Conservation (phyloP, 2,888 invertebrate species). For the Mythimna ferrago region DNA sequence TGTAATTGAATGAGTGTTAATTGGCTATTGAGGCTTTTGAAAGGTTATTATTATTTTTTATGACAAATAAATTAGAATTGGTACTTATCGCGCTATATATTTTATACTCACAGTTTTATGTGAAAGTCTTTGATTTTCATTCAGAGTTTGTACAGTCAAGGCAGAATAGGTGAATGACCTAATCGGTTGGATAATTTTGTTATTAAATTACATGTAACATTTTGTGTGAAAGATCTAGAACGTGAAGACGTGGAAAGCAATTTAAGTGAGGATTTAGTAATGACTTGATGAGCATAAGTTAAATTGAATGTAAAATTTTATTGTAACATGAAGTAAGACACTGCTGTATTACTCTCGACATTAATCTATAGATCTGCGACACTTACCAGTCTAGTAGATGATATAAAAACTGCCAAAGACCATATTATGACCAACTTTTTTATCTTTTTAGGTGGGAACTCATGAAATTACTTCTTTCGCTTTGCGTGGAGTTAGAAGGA, state of each 20-base stretch:
- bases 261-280: not conserved
- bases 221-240: not conserved
- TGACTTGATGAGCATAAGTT: not conserved
- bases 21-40: conserved; percentile 27
- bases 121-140: not conserved
- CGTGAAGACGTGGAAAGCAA: not conserved
- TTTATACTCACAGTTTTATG: not conserved
- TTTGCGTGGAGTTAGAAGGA: too few species aligned
- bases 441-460: too few species aligned
- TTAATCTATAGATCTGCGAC: too few species aligned
- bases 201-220: not conserved
- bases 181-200: not conserved
- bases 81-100: not conserved
- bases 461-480: too few species aligned
- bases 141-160: not conserved
- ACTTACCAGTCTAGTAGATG: too few species aligned
- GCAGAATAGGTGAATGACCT: not conserved
- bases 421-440: too few species aligned
- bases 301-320: too few species aligned
- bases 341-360: too few species aligned
- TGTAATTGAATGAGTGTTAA: conserved; percentile 27
- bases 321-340: too few species aligned
- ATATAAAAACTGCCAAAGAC: too few species aligned
- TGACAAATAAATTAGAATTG: not conserved
- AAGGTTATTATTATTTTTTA: not conserved